Conservation (phyloP, 2,888 invertebrate genomes). For the Poecilus cupreus region DNA sequence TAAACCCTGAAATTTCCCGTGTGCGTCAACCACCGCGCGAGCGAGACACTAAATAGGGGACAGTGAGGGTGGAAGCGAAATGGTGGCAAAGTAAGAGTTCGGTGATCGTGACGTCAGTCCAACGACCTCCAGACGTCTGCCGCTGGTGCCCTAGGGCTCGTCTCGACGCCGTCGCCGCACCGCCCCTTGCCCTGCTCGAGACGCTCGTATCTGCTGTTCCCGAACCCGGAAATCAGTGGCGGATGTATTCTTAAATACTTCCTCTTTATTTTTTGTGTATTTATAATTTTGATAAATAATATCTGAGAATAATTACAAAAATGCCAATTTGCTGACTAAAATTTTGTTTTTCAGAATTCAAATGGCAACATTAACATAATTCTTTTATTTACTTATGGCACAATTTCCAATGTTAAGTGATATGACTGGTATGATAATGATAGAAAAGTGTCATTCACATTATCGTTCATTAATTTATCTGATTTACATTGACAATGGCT, state of each 20-base stretch:
- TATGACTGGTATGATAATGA: too few species aligned
- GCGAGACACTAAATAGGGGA: background rate
- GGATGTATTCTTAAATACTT: background rate
- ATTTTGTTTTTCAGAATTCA: too few species aligned
- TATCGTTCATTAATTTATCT: too few species aligned
- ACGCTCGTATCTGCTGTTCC: background rate
- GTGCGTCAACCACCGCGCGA: constrained; percentile 46
- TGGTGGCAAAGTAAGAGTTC: constrained; percentile 34
- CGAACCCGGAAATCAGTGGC: background rate
- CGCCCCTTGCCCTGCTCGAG: background rate
- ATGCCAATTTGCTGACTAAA: too few species aligned
- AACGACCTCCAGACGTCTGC: constrained; percentile 49
- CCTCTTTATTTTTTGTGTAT: background rate
- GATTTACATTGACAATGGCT: too few species aligned
- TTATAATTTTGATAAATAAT: background rate
- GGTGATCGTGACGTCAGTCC: constrained; percentile 57
- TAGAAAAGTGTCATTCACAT: too few species aligned
- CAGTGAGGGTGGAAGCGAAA: background rate
- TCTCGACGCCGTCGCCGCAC: constrained; percentile 14
- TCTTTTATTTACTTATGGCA: too few species aligned
- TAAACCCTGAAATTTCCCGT: constrained; percentile 32
- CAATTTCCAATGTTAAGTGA: too few species aligned
- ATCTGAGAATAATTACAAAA: background rate
- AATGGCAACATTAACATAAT: too few species aligned
- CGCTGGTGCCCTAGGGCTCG: constrained; percentile 45